Conservation (phyloP, 2,888 invertebrate genomes). For the Acanthosoma haemorrhoidale region DNA sequence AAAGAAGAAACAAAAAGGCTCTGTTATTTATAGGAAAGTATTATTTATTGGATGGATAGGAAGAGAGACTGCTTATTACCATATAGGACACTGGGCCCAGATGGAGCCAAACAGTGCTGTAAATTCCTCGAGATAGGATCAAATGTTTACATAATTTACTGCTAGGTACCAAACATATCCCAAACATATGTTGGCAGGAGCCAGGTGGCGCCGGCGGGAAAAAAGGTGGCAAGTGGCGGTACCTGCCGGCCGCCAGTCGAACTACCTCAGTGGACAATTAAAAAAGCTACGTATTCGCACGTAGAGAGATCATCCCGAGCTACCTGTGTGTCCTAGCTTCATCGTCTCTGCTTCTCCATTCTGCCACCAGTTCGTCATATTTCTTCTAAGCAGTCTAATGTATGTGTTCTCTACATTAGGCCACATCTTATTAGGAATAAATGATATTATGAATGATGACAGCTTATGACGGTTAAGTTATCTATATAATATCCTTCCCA, state of each 20-base stretch:
- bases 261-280: slow-evolving; percentile 16
- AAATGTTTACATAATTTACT: slow-evolving; percentile 29
- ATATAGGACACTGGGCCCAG: slow-evolving; percentile 17
- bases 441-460: too few relatives aligned
- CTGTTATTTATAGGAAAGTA: slow-evolving; percentile 13
- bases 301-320: slow-evolving; percentile 24
- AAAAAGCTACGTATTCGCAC: slow-evolving; percentile 24
- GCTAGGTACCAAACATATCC: slow-evolving; percentile 26
- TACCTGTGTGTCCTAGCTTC: not conserved
- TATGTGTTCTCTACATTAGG: too few relatives aligned
- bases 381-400: too few relatives aligned
- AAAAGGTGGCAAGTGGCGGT: slow-evolving; percentile 15
- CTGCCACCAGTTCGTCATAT: not conserved
- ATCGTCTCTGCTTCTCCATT: not conserved
- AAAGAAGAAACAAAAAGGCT: not conserved
- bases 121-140: slow-evolving; percentile 23
- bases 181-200: slow-evolving; percentile 23
- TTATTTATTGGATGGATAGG: slow-evolving; percentile 21
- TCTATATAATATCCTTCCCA: too few relatives aligned
- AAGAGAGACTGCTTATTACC: slow-evolving; percentile 14
- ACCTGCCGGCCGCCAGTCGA: not conserved
- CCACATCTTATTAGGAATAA: too few relatives aligned
- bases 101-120: slow-evolving; percentile 22
- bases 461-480: too few relatives aligned
- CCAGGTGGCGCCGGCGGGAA: slow-evolving; percentile 19